phyloP scores from a whole-genome alignment of 2,797 vertebrate species.

The Takifugu ocellatus region DNA sequence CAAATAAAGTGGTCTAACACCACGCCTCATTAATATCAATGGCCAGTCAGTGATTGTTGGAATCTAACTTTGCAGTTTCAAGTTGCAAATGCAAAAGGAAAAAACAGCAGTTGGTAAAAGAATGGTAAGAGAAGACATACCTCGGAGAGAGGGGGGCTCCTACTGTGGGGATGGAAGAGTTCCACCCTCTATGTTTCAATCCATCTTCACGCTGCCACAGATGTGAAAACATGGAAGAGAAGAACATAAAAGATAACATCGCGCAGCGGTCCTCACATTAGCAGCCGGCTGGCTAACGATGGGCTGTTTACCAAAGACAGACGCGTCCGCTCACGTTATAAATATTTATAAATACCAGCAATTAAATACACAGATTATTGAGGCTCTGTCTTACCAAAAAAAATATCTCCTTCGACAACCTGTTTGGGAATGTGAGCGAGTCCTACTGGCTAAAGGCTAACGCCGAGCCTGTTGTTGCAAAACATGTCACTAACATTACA shows the following conservation, averaged over 20 bases:
- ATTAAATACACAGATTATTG: too few species aligned
- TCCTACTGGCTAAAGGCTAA: conserved; percentile 46
- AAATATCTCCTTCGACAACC: not conserved
- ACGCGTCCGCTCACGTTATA: not conserved
- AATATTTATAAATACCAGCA: not conserved
- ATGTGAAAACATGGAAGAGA: conserved; percentile 16
- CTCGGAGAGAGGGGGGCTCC: conserved; percentile 42
- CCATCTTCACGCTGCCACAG: conserved; percentile 49
- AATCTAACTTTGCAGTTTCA: not conserved
- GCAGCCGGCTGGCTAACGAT: conserved; percentile 21
- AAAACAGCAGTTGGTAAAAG: too few species aligned
- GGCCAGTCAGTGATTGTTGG: not conserved
- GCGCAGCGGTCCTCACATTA: conserved; percentile 24
- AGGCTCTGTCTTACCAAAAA: not conserved
- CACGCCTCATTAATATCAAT: not conserved
- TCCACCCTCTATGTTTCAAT: conserved; percentile 56
- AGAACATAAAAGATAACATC: conserved; percentile 19
- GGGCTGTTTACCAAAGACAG: conserved; percentile 34
- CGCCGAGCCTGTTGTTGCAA: conserved; percentile 16
- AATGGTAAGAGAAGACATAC: conserved; percentile 26
- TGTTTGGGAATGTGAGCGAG: conserved; percentile 3
- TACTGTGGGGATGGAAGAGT: conserved; percentile 37
- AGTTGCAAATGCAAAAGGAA: too few species aligned
- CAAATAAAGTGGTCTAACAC: conserved; percentile 2
- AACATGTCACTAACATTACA: not conserved